These are phyloP conservation scores for Brachionus angularis DNA, from an alignment of 1,140 invertebrate genomes.

Conservation along the genomic window DNA sequence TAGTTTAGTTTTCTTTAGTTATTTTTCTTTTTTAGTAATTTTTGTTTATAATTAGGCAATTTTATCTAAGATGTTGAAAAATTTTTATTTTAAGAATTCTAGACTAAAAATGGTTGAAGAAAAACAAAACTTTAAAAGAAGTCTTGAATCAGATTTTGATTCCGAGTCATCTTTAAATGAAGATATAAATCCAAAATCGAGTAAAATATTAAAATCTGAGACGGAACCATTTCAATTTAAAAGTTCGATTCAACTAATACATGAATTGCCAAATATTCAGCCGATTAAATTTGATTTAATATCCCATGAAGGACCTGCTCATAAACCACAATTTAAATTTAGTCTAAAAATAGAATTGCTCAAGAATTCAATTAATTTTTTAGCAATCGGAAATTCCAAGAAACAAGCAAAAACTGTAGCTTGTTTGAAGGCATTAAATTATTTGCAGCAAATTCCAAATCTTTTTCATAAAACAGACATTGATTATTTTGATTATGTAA, in stretches of 20 bases:
- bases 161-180: no score
- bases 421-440: background rate
- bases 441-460: background rate
- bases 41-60: no score
- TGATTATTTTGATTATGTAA: background rate
- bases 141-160: no score
- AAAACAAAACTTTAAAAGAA: no score
- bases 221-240: background rate
- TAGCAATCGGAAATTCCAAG: background rate
- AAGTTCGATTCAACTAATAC: conserved; percentile 16
- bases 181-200: background rate
- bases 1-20: no score
- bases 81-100: no score
- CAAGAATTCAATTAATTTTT: background rate
- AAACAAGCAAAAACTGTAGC: conserved; percentile 25
- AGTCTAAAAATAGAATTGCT: background rate
- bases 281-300: conserved; percentile 22
- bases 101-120: no score
- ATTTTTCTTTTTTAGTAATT: no score
- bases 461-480: background rate
- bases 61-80: no score
- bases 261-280: conserved; percentile 24
- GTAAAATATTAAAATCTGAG: background rate
- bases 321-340: conserved; percentile 29
- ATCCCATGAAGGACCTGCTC: background rate